Evolutionary conservation across 2,797 vertebrate genomes (phyloP), one percentile per base, ranked within the genome.

Genomic region (Sparus aurata): DNA sequence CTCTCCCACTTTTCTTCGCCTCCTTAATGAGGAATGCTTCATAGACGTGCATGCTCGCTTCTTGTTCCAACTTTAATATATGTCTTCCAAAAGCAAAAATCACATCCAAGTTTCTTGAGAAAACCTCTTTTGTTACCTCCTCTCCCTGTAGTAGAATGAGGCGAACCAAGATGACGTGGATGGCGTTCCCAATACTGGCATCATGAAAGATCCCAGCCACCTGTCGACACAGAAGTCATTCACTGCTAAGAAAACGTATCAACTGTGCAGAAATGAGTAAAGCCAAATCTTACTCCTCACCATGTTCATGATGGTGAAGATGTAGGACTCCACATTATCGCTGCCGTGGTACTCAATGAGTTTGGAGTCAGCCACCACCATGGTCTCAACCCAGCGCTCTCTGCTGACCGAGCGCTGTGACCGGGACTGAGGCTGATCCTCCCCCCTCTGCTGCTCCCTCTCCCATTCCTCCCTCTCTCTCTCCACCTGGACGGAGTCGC

Each of bases 221-320:
- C 98, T 99, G 92, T 69, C 52, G 62, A 69, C 23, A 80, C 3
- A 17, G 27, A 88, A 18, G 78, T n/a, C 6, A 77, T 38, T 62
- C 13, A 22, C 25, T 4, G 5, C 18, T 34, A 7, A 1, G 15
- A 64, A 22, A 12, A 47, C 10, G 2, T 12, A 3, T 50, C 20
- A 27, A 10, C 5, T 61, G 41, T 20, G 23, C 4, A 23, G 38
- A 59, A 38, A 38, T 54, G 16, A 41, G 6, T n/a, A 34, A 22
- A 55, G 13, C 55, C 3, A 25, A 69, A 12, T 45, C 11, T 15
- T n/a, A 75, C 20, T 7, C 30, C 95, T 54, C 94, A 98, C 98
- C 98, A 99, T 99, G 87, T 99, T 99, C 97, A 99, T 99, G 91
- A 99, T 97, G 66, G 98, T 99, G 83, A 98, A 98, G 87, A 99